Percentiles rank a stretch among this genome's conserved stretches.
Conservation (phyloP, 1,140 invertebrate genomes). For the Asobara japonica region DNA sequence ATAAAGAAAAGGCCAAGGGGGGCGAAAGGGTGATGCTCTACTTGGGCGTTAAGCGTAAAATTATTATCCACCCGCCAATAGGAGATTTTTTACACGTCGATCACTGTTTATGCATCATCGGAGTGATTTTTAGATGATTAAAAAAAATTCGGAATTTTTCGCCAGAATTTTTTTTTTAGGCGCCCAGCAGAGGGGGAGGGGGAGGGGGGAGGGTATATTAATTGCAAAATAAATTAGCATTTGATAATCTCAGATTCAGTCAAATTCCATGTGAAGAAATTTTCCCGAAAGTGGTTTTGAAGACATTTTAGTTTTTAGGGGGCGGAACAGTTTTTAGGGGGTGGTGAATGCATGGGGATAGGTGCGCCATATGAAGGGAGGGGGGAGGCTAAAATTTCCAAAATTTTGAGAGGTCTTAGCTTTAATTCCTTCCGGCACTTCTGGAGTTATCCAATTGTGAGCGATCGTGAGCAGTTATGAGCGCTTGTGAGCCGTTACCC, state of each 20-base stretch:
- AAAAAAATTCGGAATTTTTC: too few species aligned
- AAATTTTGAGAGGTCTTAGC: background rate
- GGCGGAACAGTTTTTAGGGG: too few species aligned
- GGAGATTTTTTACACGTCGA: conserved; percentile 5
- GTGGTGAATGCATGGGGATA: background rate
- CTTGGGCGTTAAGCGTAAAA: conserved; percentile 27
- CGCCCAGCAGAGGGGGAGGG: too few species aligned
- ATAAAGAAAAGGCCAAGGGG: background rate
- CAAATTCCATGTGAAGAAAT: background rate
- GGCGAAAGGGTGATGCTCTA: background rate
- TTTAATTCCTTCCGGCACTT: too few species aligned
- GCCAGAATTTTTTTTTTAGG: too few species aligned
- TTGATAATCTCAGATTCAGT: background rate
- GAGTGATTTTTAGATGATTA: background rate
- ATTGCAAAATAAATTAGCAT: too few species aligned
- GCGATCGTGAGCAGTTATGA: too few species aligned
- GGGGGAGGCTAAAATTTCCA: too few species aligned
- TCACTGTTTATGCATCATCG: conserved; percentile 20
- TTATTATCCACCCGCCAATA: conserved; percentile 25
- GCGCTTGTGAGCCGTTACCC: too few species aligned
- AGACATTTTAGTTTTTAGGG: too few species aligned
- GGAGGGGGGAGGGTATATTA: too few species aligned
- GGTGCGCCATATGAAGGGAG: background rate
- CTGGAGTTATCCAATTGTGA: too few species aligned
- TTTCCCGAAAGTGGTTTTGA: background rate